Base-by-base conservation (phyloP, 2,888 invertebrate genomes). In the Melanostoma scalare region DNA sequence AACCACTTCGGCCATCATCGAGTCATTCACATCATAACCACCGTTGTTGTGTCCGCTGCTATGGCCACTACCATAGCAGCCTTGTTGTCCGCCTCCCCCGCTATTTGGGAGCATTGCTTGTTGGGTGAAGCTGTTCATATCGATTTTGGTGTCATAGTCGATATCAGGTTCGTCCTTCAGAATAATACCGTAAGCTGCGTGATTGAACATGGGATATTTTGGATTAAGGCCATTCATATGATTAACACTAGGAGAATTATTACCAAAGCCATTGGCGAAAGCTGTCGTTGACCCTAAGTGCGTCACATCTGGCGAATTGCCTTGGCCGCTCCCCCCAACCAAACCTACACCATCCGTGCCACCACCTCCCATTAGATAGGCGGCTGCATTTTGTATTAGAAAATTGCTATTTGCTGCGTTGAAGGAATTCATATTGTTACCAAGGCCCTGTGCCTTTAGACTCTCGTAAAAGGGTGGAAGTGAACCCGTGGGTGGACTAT, bases 401-500 rank as follows among this genome's bases (percentile, higher is more conserved):
- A 94, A 95, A 86, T 92, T 93, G 42, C 94, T 93, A 87, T 93
- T 94, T 2, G 88, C 86, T 6, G 94, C 94, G 88, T 95, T 95
- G 88, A 94, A 96, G 79, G 93, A 92, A 86, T 93, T 93, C 60
- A 93, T 92, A 8, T 94, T 93, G 86, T 95, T 96, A 9, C 96
- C 96, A n/a, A 94, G 93, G 85, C 95, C 95, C 4, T 96, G 95
- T 63, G 94, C 94, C 90, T 97, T 97, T 0, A 97, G 92, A 6
- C 96, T 96, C 91, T 96, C 96, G 90, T 96, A 96, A 89, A 97
- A 97, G 0, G 96, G 96, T n/a, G 97, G 97, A 80, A 97, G 92
- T 65, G 96, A 96, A 9, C 96, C 96, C 0, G 96, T 96, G 1
- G 96, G 96, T 65, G 96, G 96, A 87, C 96, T 96, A 87, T 96